phyloP scores from a whole-genome alignment of 2,888 invertebrate genomes.

The Noctua pronuba region DNA sequence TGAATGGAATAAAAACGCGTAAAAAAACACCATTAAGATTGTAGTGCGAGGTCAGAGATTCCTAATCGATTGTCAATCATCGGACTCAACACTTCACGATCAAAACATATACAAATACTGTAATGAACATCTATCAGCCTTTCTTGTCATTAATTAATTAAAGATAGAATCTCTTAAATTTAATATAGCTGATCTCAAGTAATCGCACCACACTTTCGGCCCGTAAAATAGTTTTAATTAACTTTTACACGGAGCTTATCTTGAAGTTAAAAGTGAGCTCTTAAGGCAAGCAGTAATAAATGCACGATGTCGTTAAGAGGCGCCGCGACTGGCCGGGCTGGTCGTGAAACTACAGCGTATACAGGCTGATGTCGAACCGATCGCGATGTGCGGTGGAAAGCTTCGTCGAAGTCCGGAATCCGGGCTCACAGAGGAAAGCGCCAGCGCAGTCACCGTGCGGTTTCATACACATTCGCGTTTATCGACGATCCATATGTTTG shows the following conservation, averaged over 20 bases:
- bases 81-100: conserved; percentile 39
- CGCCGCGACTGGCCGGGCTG: conserved; percentile 63
- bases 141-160: conserved; percentile 54
- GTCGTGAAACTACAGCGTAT: conserved; percentile 67
- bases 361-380: conserved; percentile 62
- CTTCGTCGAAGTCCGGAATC: conserved; percentile 13
- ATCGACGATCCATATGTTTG: conserved; percentile 15
- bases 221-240: conserved; percentile 46
- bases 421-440: conserved; percentile 28
- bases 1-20: conserved; percentile 47
- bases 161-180: conserved; percentile 45
- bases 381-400: conserved; percentile 65
- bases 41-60: conserved; percentile 51
- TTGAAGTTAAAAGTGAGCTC: conserved; percentile 47
- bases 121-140: conserved; percentile 35
- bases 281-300: conserved; percentile 73
- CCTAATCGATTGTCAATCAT: conserved; percentile 62
- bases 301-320: conserved; percentile 76
- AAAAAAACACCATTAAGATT: conserved; percentile 55
- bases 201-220: conserved; percentile 37
- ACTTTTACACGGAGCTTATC: conserved; percentile 54
- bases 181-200: conserved; percentile 12
- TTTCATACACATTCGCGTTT: conserved; percentile 46
- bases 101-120: conserved; percentile 55
- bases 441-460: neutral